Base-by-base conservation (phyloP, 2,888 invertebrate species). In the Brenthis hecate region DNA sequence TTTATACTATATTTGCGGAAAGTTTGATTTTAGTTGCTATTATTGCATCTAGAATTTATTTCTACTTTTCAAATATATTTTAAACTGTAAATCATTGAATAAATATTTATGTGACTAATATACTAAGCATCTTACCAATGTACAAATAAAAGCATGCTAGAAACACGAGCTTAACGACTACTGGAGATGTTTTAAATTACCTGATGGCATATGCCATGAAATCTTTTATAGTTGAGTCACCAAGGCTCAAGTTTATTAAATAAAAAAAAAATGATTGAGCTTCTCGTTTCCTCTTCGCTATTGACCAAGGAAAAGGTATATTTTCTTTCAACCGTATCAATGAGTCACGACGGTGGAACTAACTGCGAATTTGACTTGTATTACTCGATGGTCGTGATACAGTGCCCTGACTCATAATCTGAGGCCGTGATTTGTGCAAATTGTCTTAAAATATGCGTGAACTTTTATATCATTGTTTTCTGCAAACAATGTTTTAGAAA, bases 351-450 rank as follows among this genome's bases (percentile, higher is more conserved):
- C 71, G 68, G 71, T 75, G 75, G 78, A 79, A 76, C 79, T 80
- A 84, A 87, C 85, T 85, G 83, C 86, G 84, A 84, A 84, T 80
- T 78, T 78, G 78, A 84, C 81, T 83, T 76, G 85, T 85, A 87
- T 83, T 75, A 84, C 82, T 69, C 19, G 32, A 54, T 48, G 32
- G 32, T 66, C 72, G 63, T 66, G 60, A 70, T 71, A 70, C 73
- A 71, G 73, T 62, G 43, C 68, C 71, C 75, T 85, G 86, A 86
- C 72, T 85, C 85, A 85, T 79, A 78, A 79, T 78, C 75, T 72
- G 61, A 64, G 69, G 70, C 73, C 80, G 81, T 81, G 81, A 81
- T 80, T 74, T 69, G 71, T 77, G 74, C 76, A 78, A 83, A 79
- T 78, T 72, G 74, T 62, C 66, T 74, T 72, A 68, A 73, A 77